Base-by-base conservation (phyloP, 1,140 invertebrate species). In the Pachypeltis micranthus region DNA sequence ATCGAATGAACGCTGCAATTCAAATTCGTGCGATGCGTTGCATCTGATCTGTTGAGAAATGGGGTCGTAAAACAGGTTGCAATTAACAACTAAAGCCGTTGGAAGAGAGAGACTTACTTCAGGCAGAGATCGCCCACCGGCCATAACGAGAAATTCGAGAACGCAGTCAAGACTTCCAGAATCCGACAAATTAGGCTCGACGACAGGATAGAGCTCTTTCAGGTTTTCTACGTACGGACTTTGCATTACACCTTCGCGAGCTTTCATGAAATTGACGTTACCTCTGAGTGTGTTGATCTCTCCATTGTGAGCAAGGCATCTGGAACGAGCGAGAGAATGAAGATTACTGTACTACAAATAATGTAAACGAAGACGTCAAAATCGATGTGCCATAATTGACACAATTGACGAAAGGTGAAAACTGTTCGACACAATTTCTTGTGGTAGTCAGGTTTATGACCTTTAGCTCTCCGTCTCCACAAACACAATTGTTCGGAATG, bases 231-330 rank as follows among this genome's bases (percentile, higher is more conserved):
- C 91, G 72, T 87, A 96, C 14, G 85, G 68, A 72, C 87, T 95
- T 68, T 88, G 84, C 96, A 99, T 99, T 0, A 98, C 92, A 62
- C 96, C 96, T 77, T 99, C 96, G 60, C 96, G 83, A 27, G 96
- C 96, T 74, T 94, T 93, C 95, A 99, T 99, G 56, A 93, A 82
- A 76, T 99, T 99, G 0, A 97, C 90, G 74, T 99, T 99, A 62
- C 96, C 96, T 65, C 94, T 84, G 26, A 98, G 81, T 2, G 96
- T 99, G 76, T 99, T 99, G 72, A 99, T 99, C 80, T 99, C 96
- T 56, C 96, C 96, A 80, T 99, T 99, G 77, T 99, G 96, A 64
- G 96, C 96, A 62, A 99, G 77, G 63, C 94, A 83, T 73, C 93
- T 93, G 75, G 0, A 75, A 71, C n/a, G n/a, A n/a, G n/a, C n/a